Base-by-base conservation (phyloP, 92 coral and sea anemone species). In the Pocillopora meandrina region DNA sequence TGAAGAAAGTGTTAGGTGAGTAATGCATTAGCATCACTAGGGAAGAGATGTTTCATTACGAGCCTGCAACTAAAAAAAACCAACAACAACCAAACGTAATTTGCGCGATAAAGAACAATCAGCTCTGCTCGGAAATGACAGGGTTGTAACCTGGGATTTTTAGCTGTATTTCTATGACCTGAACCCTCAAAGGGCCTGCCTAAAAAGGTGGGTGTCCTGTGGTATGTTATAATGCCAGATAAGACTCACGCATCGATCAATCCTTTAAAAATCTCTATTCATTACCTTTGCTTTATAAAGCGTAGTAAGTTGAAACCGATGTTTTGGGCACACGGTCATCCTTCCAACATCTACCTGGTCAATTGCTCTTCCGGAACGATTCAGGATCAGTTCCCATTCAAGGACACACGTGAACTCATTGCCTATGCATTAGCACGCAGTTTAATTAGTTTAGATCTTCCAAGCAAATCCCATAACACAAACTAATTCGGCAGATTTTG, bases 221-320 rank as follows among this genome's bases (percentile, higher is more conserved):
- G 33, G 57, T 72, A 71, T 71, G 56, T 36, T 71, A 1, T 71
- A 36, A 23, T 71, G 57, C 75, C 57, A 71, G 59, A 71, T 36
- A 35, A 71, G 47, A 71, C 75, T 71, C 75, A 31, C 17, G 17
- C 75, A 71, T 71, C 75, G 60, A 71, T 71, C 75, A 72, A 36
- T 59, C 76, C 10, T 35, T 72, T 36, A 72, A 72, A 72, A 72
- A 72, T 35, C 1, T 72, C 20, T 47, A 72, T 14, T 59, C 59
- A 35, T 72, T 72, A 72, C 20, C 59, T 70, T 70, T 70, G 74
- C 76, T 71, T 33, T 36, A 71, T 58, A 86, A 35, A 86, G 66
- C 66, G 90, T 86, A 18, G 85, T 79, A 58, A 79, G 81, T 61
- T 86, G 69, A 36, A 81, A 81, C 61, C 86, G 83, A 80, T 86